These are phyloP conservation scores for Apis dorsata DNA, from an alignment of 1,140 invertebrate genomes.

Conservation along the genomic window DNA sequence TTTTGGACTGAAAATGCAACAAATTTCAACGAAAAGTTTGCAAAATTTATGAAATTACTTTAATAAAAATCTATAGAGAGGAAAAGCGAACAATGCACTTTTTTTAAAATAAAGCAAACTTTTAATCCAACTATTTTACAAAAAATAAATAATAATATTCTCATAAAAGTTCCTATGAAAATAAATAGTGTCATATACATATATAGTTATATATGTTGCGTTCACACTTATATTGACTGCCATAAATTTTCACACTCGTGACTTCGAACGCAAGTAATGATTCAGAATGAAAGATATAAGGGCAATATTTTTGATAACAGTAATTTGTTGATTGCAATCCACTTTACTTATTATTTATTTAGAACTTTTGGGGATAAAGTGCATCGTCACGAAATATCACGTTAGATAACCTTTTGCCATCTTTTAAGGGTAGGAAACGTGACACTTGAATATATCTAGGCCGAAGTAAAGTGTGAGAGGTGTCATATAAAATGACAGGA, in stretches of 20 bases:
- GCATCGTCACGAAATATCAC: slow-evolving; percentile 6
- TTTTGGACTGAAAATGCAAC: neutral
- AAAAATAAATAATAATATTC: too few relatives aligned
- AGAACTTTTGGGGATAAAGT: slow-evolving; percentile 21
- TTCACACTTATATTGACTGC: too few relatives aligned
- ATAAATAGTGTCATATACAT: too few relatives aligned
- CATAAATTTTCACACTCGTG: too few relatives aligned
- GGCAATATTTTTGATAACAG: neutral
- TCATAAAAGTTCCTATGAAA: too few relatives aligned
- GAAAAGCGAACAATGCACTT: too few relatives aligned
- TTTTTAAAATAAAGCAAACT: too few relatives aligned
- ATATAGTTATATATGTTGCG: too few relatives aligned
- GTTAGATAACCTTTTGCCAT: slow-evolving; percentile 15
- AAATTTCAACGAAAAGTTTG: neutral
- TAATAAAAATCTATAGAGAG: too few relatives aligned
- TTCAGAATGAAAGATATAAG: neutral
- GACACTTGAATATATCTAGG: slow-evolving; percentile 24
- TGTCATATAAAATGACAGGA: slow-evolving; percentile 34
- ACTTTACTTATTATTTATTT: slow-evolving; percentile 30
- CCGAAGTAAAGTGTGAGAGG: slow-evolving; percentile 9
- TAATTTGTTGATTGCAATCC: slow-evolving; percentile 18
- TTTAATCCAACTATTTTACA: too few relatives aligned
- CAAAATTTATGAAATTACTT: neutral
- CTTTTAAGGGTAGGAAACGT: slow-evolving; percentile 30
- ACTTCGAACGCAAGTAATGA: neutral